A percentile compares a stretch with the other conserved stretches of the same genome.
phyloP scores from a whole-genome alignment of 2,888 invertebrate genomes.

The Thymelicus lineola region DNA sequence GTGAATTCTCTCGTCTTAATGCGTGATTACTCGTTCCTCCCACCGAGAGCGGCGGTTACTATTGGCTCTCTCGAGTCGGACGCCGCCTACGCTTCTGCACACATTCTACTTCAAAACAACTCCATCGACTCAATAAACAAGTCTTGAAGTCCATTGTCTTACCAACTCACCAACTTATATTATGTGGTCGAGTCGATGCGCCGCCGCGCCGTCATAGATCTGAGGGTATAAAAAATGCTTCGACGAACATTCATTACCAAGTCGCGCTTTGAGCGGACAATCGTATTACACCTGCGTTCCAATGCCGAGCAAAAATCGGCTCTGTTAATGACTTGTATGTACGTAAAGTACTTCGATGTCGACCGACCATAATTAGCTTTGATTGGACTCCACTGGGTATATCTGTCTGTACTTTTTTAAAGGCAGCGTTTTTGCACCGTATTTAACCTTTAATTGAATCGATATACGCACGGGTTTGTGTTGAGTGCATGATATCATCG shows the following conservation, averaged over 20 bases:
- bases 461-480: conserved; percentile 16
- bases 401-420: conserved; percentile 21
- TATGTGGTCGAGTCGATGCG: conserved; percentile 71
- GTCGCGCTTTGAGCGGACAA: conserved; percentile 48
- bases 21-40: conserved; percentile 80
- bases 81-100: conserved; percentile 81
- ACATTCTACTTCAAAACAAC: conserved; percentile 79
- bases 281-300: conserved; percentile 43
- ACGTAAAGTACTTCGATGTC: conserved; percentile 36
- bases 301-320: conserved; percentile 38
- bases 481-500: conserved; percentile 11
- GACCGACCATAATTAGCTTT: conserved; percentile 35
- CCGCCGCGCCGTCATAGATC: conserved; percentile 69
- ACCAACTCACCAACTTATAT: conserved; percentile 73
- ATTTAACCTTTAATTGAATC: conserved; percentile 36
- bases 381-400: conserved; percentile 34
- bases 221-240: conserved; percentile 62
- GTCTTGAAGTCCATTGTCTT: conserved; percentile 81
- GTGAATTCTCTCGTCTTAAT: conserved; percentile 70
- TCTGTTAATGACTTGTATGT: conserved; percentile 37
- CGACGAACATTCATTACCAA: conserved; percentile 57
- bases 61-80: conserved; percentile 71
- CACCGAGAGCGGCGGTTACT: conserved; percentile 68
- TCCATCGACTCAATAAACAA: conserved; percentile 82
- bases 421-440: conserved; percentile 24